Evolutionary conservation across 2,888 invertebrate genomes (phyloP).

Genomic region (Ischnus inquisitorius): DNA sequence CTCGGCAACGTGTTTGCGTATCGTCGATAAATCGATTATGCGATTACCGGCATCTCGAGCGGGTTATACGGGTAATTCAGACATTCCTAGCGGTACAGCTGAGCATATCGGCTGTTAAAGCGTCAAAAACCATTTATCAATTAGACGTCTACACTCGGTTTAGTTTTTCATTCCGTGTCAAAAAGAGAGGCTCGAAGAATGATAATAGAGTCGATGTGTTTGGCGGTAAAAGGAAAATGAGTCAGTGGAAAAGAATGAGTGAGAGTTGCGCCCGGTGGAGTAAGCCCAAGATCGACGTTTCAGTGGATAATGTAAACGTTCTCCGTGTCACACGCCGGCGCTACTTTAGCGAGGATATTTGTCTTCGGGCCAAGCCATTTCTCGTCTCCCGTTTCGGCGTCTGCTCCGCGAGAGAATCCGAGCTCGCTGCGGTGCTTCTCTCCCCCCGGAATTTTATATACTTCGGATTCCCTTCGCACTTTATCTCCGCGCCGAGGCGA

Average conservation of each 20-base stretch:
- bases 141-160: too few species aligned
- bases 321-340: conserved; percentile 66
- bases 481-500: conserved; percentile 28
- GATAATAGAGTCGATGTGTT: conserved; percentile 36
- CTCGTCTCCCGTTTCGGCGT: conserved; percentile 58
- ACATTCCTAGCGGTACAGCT: too few species aligned
- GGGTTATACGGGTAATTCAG: not conserved
- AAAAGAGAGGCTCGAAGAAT: not conserved
- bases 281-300: conserved; percentile 62
- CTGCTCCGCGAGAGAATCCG: conserved; percentile 43
- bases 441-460: conserved; percentile 34
- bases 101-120: too few species aligned
- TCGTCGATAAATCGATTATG: conserved; percentile 33
- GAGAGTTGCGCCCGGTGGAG: conserved; percentile 17
- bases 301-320: conserved; percentile 66
- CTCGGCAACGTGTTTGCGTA: conserved; percentile 8
- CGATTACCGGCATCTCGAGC: not conserved
- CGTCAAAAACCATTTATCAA: too few species aligned
- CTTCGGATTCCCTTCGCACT: conserved; percentile 43
- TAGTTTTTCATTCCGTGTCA: not conserved
- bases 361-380: conserved; percentile 64
- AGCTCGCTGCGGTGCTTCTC: not conserved
- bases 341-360: conserved; percentile 67
- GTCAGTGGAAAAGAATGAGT: conserved; percentile 19
- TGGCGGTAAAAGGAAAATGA: conserved; percentile 71